A percentile compares a stretch with the other conserved stretches of the same genome.
phyloP scores from a whole-genome alignment of 92 coral and sea anemone species.

The Porites divaricata region DNA sequence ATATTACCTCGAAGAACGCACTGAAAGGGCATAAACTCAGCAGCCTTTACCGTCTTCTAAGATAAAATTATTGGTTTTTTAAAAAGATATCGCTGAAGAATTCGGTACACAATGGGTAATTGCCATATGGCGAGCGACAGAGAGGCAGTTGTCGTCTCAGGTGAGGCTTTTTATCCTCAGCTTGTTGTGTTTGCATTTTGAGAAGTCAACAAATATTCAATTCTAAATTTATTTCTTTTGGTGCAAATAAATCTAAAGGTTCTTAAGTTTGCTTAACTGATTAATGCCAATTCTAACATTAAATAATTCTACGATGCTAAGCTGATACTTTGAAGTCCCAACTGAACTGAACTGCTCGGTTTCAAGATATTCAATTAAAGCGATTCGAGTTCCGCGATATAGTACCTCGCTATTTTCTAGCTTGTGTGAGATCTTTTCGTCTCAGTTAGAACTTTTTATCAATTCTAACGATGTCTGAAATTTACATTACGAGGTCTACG shows the following conservation, averaged over 20 bases:
- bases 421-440: neutral
- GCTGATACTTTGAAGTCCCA: no score
- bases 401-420: neutral
- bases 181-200: neutral
- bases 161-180: neutral
- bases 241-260: neutral
- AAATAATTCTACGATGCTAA: neutral
- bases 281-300: neutral
- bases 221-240: neutral
- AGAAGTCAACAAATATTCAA: neutral
- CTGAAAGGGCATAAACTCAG: neutral
- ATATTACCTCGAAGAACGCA: neutral
- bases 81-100: neutral
- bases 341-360: neutral
- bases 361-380: neutral
- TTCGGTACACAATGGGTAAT: conserved; percentile 36
- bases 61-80: neutral
- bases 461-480: neutral
- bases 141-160: conserved; percentile 52
- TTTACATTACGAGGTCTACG: neutral
- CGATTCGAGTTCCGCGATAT: neutral
- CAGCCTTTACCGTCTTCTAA: neutral
- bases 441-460: neutral
- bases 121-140: conserved; percentile 48
- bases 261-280: neutral